phyloP scores from a whole-genome alignment of 2,888 invertebrate species.

The Litoditis marina region DNA sequence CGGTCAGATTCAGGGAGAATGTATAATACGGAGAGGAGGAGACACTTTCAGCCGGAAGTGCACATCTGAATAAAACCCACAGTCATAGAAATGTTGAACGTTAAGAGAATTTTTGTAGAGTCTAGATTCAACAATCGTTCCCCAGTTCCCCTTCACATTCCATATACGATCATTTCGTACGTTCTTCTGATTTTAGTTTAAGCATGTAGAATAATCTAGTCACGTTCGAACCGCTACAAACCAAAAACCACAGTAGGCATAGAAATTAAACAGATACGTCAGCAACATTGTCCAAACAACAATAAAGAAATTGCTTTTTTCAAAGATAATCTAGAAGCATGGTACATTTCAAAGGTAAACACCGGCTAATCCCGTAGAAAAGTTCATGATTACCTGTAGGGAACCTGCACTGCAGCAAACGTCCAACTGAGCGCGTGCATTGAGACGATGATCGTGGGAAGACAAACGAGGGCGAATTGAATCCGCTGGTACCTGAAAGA shows the following conservation, averaged over 20 bases:
- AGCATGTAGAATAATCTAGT: too few relatives aligned
- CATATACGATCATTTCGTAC: too few relatives aligned
- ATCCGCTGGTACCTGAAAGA: constrained; percentile 38
- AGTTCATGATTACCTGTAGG: constrained; percentile 45
- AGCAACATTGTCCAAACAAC: constrained; percentile 1
- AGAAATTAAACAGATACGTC: neutral
- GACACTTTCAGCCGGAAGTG: constrained; percentile 32
- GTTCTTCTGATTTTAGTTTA: too few relatives aligned
- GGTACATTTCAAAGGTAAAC: too few relatives aligned
- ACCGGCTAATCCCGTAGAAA: too few relatives aligned
- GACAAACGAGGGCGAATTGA: constrained; percentile 59
- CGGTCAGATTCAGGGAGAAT: constrained; percentile 20
- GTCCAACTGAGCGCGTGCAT: constrained; percentile 62
- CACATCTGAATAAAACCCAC: constrained; percentile 38
- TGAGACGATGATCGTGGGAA: constrained; percentile 59
- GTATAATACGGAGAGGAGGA: constrained; percentile 33
- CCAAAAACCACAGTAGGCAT: too few relatives aligned
- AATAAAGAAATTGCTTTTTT: too few relatives aligned
- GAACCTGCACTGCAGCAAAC: constrained; percentile 55
- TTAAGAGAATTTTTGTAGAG: too few relatives aligned
- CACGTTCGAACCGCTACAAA: too few relatives aligned
- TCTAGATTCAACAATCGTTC: too few relatives aligned
- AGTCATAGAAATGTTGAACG: constrained; percentile 10
- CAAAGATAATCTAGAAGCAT: too few relatives aligned
- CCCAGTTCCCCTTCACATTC: too few relatives aligned